phyloP scores from a whole-genome alignment of 2,888 invertebrate species.

The Stictocephala bisonia region DNA sequence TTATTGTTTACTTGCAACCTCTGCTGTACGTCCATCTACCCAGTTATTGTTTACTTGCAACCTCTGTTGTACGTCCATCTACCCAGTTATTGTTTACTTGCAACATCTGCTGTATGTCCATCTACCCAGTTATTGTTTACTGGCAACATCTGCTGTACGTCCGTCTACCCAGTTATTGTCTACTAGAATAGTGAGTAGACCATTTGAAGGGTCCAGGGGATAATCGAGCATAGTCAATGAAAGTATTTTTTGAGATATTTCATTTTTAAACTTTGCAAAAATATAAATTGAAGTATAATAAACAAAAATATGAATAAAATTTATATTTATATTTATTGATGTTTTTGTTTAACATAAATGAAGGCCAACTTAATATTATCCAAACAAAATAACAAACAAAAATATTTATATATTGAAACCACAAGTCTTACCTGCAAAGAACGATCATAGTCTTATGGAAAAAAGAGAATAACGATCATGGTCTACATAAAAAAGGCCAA shows the following conservation, averaged over 20 bases:
- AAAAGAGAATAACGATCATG: conserved; percentile 14
- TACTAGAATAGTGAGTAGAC: no score
- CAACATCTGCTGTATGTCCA: no score
- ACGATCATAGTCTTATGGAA: conserved; percentile 38
- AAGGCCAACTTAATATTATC: background rate
- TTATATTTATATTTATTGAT: no score
- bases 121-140: no score
- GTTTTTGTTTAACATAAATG: background rate
- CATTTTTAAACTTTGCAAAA: conserved; percentile 6
- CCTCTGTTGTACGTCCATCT: no score
- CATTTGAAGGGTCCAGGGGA: conserved; percentile 24
- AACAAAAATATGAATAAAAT: conserved; percentile 15
- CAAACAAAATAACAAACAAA: conserved; percentile 14
- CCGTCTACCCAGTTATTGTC: no score
- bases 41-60: no score
- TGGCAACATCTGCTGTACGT: no score
- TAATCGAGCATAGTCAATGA: conserved; percentile 43
- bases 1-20: no score
- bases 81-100: no score
- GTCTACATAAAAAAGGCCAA: background rate
- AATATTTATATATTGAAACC: conserved; percentile 21
- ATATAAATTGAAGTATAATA: conserved; percentile 15
- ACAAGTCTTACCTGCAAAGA: background rate
- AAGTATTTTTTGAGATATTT: conserved; percentile 1
- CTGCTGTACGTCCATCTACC: no score